A percentile compares a stretch with the other conserved stretches of the same genome.
Conservation (phyloP, 2,888 invertebrate species). For the Nomada goodeniana region DNA sequence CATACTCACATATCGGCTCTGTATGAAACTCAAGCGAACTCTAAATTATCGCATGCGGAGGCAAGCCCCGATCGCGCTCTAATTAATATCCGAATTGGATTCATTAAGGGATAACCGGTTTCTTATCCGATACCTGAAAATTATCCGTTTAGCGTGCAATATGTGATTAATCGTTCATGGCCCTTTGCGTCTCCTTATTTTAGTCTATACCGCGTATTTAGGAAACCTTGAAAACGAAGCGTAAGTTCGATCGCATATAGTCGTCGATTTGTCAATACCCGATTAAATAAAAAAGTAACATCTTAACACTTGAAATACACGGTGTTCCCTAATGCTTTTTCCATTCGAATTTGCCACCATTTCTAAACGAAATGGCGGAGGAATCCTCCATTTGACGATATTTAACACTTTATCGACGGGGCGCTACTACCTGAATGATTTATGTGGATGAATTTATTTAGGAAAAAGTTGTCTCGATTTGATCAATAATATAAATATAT, state of each 20-base stretch:
- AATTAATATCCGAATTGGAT: conserved; percentile 58
- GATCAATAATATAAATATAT: too few relatives aligned
- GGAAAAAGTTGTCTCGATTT: too few relatives aligned
- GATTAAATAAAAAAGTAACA: too few relatives aligned
- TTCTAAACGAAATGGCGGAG: too few relatives aligned
- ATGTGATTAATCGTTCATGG: conserved; percentile 37
- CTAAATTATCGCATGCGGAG: conserved; percentile 44
- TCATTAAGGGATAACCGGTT: conserved; percentile 44
- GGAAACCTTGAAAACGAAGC: conserved; percentile 10
- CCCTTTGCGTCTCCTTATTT: conserved; percentile 1
- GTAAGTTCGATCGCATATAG: neutral
- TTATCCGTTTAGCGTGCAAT: conserved; percentile 19
- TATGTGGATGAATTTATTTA: too few relatives aligned
- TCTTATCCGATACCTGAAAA: conserved; percentile 34
- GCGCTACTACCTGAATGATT: too few relatives aligned
- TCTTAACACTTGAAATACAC: too few relatives aligned
- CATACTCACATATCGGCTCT: conserved; percentile 35
- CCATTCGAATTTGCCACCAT: too few relatives aligned
- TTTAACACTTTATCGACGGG: too few relatives aligned
- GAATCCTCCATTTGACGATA: too few relatives aligned
- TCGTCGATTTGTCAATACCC: neutral
- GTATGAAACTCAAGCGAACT: conserved; percentile 48
- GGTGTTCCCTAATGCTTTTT: too few relatives aligned
- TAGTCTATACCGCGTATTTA: conserved; percentile 3
- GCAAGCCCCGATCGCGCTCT: conserved; percentile 41